phyloP scores from a whole-genome alignment of 1,140 invertebrate genomes.

The Agrypnia vestita region DNA sequence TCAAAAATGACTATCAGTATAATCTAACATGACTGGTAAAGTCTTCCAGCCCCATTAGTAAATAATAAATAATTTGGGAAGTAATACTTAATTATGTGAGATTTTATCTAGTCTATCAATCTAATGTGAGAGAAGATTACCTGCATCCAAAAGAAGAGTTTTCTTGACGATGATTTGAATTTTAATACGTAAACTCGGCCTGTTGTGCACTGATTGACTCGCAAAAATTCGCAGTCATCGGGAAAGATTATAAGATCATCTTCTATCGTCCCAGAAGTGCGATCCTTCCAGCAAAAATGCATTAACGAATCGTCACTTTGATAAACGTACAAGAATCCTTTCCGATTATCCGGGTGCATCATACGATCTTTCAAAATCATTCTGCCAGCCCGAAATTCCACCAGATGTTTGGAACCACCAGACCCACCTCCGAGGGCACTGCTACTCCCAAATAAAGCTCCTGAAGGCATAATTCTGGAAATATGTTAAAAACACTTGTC shows the following conservation, averaged over 20 bases:
- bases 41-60: too few species aligned
- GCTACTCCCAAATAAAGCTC: slow-evolving; percentile 82
- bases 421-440: slow-evolving; percentile 85
- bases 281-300: slow-evolving; percentile 99
- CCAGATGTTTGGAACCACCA: slow-evolving; percentile 90
- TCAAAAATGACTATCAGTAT: too few species aligned
- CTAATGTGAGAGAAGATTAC: slow-evolving; percentile 68
- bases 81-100: too few species aligned
- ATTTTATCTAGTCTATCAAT: too few species aligned
- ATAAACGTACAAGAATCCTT: slow-evolving; percentile 95
- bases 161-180: slow-evolving; percentile 94
- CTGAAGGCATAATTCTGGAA: slow-evolving; percentile 73
- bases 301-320: slow-evolving; percentile 97
- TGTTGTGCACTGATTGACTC: slow-evolving; percentile 95
- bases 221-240: slow-evolving; percentile 98
- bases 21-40: too few species aligned
- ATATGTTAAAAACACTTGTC: slow-evolving; percentile 31
- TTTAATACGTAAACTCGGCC: slow-evolving; percentile 96
- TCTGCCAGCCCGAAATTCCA: slow-evolving; percentile 97
- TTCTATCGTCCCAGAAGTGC: slow-evolving; percentile 80
- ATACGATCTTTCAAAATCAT: slow-evolving; percentile 95
- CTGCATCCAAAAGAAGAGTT: slow-evolving; percentile 99
- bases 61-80: too few species aligned
- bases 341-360: slow-evolving; percentile 96
- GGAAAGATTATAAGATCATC: slow-evolving; percentile 98